Percentiles rank a stretch among this genome's conserved stretches.
Conservation (phyloP, 2,113 vertebrate species). For the Indicator maculatus region DNA sequence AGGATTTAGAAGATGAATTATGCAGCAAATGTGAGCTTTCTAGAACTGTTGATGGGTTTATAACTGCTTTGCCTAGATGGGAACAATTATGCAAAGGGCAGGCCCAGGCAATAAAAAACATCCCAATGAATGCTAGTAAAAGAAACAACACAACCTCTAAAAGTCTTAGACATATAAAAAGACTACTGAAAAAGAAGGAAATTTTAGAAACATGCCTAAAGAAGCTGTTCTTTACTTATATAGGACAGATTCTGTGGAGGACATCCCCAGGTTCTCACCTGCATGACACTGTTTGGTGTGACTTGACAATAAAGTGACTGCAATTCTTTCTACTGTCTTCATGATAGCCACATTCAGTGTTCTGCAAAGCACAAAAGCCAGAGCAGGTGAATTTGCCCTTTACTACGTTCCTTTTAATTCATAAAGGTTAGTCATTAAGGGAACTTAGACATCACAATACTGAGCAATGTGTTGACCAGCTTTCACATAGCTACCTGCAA, state of each 20-base stretch:
- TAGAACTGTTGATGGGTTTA: not conserved
- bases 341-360: not conserved
- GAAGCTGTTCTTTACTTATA: not conserved
- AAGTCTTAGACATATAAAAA: not conserved
- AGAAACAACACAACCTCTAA: not conserved
- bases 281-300: not conserved
- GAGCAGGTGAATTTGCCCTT: not conserved
- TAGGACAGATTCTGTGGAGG: not conserved
- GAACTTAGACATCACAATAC: not conserved
- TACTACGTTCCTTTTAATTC: not conserved
- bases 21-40: not conserved
- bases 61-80: not conserved
- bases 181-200: not conserved
- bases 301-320: accelerated
- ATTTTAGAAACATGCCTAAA: not conserved
- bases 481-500: not conserved
- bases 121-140: not conserved
- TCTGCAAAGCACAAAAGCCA: not conserved
- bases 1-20: not conserved
- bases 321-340: not conserved
- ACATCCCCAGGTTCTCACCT: not conserved
- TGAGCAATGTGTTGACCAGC: not conserved
- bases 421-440: not conserved
- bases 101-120: not conserved
- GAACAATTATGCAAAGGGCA: constrained; percentile 5